These are phyloP conservation scores for Napeogenes inachia DNA, from an alignment of 2,888 invertebrate species.

Conservation along the genomic window DNA sequence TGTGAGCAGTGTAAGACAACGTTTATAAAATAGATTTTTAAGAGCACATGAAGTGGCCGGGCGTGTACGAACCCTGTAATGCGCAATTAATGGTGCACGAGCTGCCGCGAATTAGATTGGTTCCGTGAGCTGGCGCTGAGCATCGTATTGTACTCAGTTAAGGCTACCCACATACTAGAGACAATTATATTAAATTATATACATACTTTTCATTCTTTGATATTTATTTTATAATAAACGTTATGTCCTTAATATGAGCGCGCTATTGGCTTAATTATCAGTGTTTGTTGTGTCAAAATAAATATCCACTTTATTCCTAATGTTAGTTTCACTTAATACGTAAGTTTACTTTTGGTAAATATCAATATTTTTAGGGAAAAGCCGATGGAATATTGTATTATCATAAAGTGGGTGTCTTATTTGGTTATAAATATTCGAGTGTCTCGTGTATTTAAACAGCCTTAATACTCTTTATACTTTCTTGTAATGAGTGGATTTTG, in stretches of 20 bases:
- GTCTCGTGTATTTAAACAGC: not conserved
- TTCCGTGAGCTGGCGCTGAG: conserved; percentile 22
- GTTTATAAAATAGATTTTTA: conserved; percentile 28
- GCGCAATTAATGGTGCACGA: conserved; percentile 32
- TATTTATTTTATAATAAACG: no score
- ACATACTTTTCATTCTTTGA: no score
- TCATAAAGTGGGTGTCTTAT: not conserved
- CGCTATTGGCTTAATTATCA: no score
- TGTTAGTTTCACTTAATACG: no score
- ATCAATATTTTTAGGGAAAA: no score
- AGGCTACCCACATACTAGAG: not conserved
- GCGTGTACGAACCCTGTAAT: conserved; percentile 32
- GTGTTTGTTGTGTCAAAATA: no score
- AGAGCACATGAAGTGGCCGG: conserved; percentile 28
- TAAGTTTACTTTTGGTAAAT: no score
- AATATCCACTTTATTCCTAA: no score
- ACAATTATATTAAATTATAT: not conserved
- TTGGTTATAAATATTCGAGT: not conserved
- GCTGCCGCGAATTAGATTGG: conserved; percentile 30
- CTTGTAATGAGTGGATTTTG: conserved; percentile 18
- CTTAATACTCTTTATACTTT: conserved; percentile 18
- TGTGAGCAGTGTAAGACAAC: conserved; percentile 16
- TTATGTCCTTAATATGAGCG: no score
- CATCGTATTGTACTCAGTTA: conserved; percentile 2
- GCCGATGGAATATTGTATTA: not conserved